phyloP scores from a whole-genome alignment of 2,113 vertebrate species.

The Podilymbus podiceps region DNA sequence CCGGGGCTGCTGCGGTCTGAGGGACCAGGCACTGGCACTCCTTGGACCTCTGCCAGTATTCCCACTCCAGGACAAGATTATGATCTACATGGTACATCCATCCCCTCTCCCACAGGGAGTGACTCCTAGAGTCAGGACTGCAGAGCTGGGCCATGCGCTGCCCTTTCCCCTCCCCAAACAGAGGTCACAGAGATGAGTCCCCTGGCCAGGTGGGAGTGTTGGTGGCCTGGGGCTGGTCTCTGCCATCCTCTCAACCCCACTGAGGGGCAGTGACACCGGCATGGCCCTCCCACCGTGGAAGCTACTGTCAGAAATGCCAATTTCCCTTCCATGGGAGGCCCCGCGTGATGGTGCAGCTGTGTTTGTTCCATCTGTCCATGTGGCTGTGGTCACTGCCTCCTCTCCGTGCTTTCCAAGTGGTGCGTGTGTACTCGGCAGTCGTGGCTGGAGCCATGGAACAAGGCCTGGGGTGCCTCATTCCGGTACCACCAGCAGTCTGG shows the following conservation, averaged over 20 bases:
- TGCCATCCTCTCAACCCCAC: background rate
- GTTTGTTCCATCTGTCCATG: background rate
- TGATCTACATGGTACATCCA: background rate
- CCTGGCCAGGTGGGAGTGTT: fast-evolving
- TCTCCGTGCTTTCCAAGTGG: background rate
- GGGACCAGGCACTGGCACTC: background rate
- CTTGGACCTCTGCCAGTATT: background rate
- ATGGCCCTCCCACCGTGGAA: background rate
- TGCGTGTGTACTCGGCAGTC: background rate
- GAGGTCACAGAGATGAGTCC: background rate
- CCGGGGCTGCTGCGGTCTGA: background rate
- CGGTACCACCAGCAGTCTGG: background rate
- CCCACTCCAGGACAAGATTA: background rate
- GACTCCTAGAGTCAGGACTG: background rate
- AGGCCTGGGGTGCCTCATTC: fast-evolving
- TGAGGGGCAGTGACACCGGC: background rate
- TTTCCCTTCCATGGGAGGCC: background rate
- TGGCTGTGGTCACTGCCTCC: background rate
- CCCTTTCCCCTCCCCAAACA: background rate
- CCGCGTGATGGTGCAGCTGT: background rate
- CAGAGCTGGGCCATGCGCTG: background rate
- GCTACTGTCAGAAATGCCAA: background rate
- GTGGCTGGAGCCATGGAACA: background rate
- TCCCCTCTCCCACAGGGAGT: background rate
- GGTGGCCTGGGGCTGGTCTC: background rate